Evolutionary conservation across 2,888 invertebrate species (phyloP).

Genomic region (Amphiduros pacificus): DNA sequence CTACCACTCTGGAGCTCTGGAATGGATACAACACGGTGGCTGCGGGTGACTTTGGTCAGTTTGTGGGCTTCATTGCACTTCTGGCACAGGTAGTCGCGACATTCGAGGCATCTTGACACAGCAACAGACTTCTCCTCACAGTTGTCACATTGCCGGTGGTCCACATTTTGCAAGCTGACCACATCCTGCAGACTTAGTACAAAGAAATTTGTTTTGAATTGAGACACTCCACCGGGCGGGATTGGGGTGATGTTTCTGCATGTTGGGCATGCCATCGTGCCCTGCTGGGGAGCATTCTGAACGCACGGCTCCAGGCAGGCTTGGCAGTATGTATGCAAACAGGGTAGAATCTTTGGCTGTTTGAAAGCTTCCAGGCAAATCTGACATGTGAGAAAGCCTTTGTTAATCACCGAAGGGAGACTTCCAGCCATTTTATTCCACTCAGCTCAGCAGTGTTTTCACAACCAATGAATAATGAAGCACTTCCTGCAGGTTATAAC

Average conservation of each 20-base stretch:
- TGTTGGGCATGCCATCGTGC: background rate
- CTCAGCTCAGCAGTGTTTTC: no score
- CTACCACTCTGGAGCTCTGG: slow-evolving; percentile 31
- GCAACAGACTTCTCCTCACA: slow-evolving; percentile 35
- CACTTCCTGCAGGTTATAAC: no score
- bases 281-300: no score
- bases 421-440: no score
- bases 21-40: slow-evolving; percentile 43
- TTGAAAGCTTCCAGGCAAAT: slow-evolving; percentile 34
- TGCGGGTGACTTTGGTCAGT: slow-evolving; percentile 47
- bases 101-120: slow-evolving; percentile 43
- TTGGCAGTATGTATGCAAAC: slow-evolving; percentile 46
- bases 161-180: no score
- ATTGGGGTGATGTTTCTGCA: slow-evolving; percentile 1
- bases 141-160: slow-evolving; percentile 44
- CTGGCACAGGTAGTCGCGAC: slow-evolving; percentile 49
- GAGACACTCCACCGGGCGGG: background rate
- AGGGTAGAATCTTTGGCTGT: slow-evolving; percentile 45
- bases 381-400: slow-evolving; percentile 40
- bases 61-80: slow-evolving; percentile 44
- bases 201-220: slow-evolving; percentile 6
- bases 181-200: background rate
- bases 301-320: slow-evolving; percentile 23
- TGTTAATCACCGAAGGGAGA: slow-evolving; percentile 29
- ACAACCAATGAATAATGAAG: no score